phyloP scores from a whole-genome alignment of 2,797 vertebrate genomes.

The Coreius guichenoti region DNA sequence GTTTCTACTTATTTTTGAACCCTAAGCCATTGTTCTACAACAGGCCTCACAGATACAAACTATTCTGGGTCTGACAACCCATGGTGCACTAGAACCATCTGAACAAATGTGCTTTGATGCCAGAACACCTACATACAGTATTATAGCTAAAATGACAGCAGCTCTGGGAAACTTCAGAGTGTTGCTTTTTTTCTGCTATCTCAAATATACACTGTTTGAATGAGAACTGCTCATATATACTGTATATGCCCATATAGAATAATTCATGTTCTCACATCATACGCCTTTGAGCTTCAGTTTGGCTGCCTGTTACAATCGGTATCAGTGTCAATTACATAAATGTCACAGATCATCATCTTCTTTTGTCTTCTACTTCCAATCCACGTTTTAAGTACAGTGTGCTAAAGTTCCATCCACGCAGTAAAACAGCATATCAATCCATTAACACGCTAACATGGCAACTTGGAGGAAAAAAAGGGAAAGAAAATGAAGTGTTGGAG shows the following conservation, averaged over 20 bases:
- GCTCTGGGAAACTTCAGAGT: background rate
- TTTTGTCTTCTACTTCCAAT: background rate
- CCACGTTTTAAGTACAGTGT: background rate
- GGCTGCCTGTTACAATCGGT: background rate
- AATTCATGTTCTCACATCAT: background rate
- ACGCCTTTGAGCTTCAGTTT: constrained; percentile 13
- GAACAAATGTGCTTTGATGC: constrained; percentile 13
- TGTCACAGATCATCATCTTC: background rate
- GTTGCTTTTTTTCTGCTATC: background rate
- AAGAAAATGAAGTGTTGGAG: constrained; percentile 9
- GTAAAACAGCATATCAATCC: background rate
- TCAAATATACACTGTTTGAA: constrained; percentile 6
- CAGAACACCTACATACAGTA: constrained; percentile 20
- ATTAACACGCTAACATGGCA: background rate
- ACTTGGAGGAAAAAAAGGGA: background rate
- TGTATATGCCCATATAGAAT: background rate
- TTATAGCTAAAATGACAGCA: constrained; percentile 15
- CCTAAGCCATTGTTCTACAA: background rate
- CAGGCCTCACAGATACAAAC: constrained; percentile 14
- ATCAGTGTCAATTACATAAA: background rate
- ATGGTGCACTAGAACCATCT: constrained; percentile 16
- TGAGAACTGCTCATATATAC: no score
- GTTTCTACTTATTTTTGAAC: background rate
- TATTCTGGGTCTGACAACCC: constrained; percentile 1
- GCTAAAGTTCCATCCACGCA: background rate